Base-by-base conservation (phyloP, 2,888 invertebrate genomes). In the Melikaiella ostensackeni region DNA sequence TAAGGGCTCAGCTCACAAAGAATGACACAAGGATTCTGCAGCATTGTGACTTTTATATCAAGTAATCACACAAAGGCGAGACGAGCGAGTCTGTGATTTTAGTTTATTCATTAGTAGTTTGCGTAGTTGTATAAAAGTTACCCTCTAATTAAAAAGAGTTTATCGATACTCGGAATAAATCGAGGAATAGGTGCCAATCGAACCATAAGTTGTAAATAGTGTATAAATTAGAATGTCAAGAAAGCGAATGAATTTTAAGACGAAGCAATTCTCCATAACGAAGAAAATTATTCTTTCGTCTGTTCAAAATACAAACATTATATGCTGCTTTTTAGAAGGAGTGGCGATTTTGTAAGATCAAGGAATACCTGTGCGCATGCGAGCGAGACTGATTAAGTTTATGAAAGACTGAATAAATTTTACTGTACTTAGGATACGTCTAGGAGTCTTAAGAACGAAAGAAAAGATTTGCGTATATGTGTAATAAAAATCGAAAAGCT, bases 331-430 rank as follows among this genome's bases (percentile, higher is more conserved):
- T 46, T 46, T 42, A 61, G 61, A 77, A 62, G 50, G 74, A 74
- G 79, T 74, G 76, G 59, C 63, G 50, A 76, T 79, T 78, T 78
- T 75, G 38, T 35, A 64, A 74, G 70, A 76, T 82, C 38, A 79
- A 77, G 76, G 62, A 74, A 76, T 38, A 57, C 70, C 16, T 75
- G 74, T 64, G 75, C 55, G 76, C 74, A 78, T 77, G 73, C 62
- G 62, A 75, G 77, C 59, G 64, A 80, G 75, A 79, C 74, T 66
- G 76, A 80, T 78, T 77, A 64, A 78, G 74, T 78, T 82, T 78
- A 81, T 82, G 82, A 83, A 87, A 88, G 89, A 88, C 88, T 89
- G 88, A 88, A 86, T 86, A 85, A 88, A 83, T 84, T 86, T 85
- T 87, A 88, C 82, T 79, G 82, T 88, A 87, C 83, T 86, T 87